phyloP scores from a whole-genome alignment of 2,888 invertebrate species.

The Apamea monoglypha region DNA sequence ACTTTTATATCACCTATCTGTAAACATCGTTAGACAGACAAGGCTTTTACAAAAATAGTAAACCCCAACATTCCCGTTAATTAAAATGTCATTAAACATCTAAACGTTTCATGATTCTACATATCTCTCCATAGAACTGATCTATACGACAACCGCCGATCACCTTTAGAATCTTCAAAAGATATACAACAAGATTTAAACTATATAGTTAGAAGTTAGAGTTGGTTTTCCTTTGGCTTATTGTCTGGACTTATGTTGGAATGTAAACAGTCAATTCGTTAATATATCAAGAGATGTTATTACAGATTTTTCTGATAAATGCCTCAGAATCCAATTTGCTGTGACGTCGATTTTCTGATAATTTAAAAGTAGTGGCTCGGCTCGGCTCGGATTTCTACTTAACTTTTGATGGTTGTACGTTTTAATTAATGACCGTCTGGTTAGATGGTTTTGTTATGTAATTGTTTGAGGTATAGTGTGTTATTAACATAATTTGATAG shows the following conservation, averaged over 20 bases:
- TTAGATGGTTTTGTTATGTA: slow-evolving; percentile 62
- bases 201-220: rapidly evolving
- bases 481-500: slow-evolving; percentile 69
- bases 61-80: slow-evolving; percentile 39
- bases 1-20: background rate
- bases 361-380: slow-evolving; percentile 69
- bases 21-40: slow-evolving; percentile 27
- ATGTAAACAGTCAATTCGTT: slow-evolving; percentile 55
- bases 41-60: slow-evolving; percentile 19
- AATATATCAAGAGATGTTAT: slow-evolving; percentile 75
- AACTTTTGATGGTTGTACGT: slow-evolving; percentile 55
- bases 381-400: slow-evolving; percentile 66
- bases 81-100: slow-evolving; percentile 64
- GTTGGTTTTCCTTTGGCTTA: background rate
- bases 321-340: slow-evolving; percentile 78
- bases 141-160: slow-evolving; percentile 25
- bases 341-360: slow-evolving; percentile 75
- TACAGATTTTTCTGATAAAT: slow-evolving; percentile 77
- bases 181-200: slow-evolving; percentile 15
- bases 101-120: slow-evolving; percentile 66
- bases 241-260: slow-evolving; percentile 15
- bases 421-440: slow-evolving; percentile 61
- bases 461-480: slow-evolving; percentile 61
- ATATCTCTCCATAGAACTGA: slow-evolving; percentile 50
- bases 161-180: slow-evolving; percentile 18